These are phyloP conservation scores for Pelochelys cantorii DNA, from an alignment of 2,797 vertebrate genomes.

Conservation along the genomic window DNA sequence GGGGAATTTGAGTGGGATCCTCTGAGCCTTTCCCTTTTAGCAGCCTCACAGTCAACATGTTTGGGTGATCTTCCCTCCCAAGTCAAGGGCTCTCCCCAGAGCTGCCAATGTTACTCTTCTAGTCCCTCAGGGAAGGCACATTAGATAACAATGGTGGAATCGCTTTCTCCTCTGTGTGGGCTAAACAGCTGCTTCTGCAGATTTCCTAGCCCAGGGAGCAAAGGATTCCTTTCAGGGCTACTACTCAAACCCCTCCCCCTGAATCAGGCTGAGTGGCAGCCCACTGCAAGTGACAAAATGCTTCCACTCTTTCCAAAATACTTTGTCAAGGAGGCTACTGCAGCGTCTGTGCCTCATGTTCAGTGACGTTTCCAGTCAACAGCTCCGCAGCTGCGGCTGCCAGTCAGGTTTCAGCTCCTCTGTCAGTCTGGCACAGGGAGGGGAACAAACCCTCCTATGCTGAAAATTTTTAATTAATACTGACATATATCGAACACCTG, in stretches of 20 bases:
- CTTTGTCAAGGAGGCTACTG: constrained; percentile 23
- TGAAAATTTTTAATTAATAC: constrained; percentile 74
- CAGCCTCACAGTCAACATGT: background rate
- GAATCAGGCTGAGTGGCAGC: constrained; percentile 12
- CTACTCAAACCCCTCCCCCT: constrained; percentile 30
- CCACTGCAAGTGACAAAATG: constrained; percentile 36
- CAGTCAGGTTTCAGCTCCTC: constrained; percentile 49
- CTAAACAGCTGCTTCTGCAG: constrained; percentile 66
- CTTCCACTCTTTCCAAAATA: constrained; percentile 49
- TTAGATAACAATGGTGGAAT: constrained; percentile 11
- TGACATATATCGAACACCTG: constrained; percentile 75
- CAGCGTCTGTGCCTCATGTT: background rate
- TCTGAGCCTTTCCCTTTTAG: background rate
- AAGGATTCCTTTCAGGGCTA: constrained; percentile 64
- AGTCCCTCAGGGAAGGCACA: constrained; percentile 38
- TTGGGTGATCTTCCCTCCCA: constrained; percentile 41
- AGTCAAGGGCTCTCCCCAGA: constrained; percentile 50
- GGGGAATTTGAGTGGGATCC: background rate
- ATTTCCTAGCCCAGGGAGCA: constrained; percentile 34
- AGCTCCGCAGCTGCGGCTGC: constrained; percentile 71
- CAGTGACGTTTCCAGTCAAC: constrained; percentile 61
- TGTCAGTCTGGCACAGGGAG: constrained; percentile 48
- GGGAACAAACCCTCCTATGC: constrained; percentile 9
- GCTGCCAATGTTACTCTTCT: background rate
- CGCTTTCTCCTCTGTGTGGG: constrained; percentile 55